Evolutionary conservation across 2,888 invertebrate genomes (phyloP), one percentile per base, ranked within the genome.

Genomic region (Chalcosyrphus nemorum): DNA sequence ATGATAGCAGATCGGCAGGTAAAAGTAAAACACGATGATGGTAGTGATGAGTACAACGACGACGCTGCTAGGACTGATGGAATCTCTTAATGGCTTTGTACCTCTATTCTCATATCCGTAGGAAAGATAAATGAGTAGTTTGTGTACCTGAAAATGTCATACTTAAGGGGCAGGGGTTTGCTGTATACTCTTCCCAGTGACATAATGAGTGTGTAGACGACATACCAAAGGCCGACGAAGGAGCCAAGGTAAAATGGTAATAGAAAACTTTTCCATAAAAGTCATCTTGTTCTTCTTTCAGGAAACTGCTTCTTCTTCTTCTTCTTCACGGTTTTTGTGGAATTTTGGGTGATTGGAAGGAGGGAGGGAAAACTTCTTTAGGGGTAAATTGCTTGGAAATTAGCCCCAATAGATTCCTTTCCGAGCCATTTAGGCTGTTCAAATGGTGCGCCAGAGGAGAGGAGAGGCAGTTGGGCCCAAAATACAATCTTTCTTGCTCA

Each of bases 341-440:
- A 54, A 59, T 61, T 72, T 77, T 35, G 38, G 66, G 38, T 35
- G 59, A 77, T 72, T 66, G 71, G 54, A 17, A 32, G 71, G 29
- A 43, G 29, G 76, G 71, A 35, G 38, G 29, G 76, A 70, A 75
- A 76, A 81, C 54, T 77, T 82, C 71, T 77, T 72, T 47, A 66
- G 41, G 72, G 77, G 77, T 82, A 77, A 82, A 82, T 82, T 72
- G 81, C 72, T 66, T 77, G 81, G 77, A 82, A 82, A 82, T 82
- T 82, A 82, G 66, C 77, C 77, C 77, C 77, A 61, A 61, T 77
- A 82, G 71, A 72, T 77, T 77, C 81, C 81, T 61, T 82, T 82
- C 81, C 77, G 17, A 54, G 47, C 77, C 77, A 82, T 82, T 82
- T 77, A 72, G 77, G 72, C 61, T 72, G 72, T 72, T 77, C 77